Conservation (phyloP, 2,113 vertebrate genomes). For the Genyomyrus donnyi region DNA sequence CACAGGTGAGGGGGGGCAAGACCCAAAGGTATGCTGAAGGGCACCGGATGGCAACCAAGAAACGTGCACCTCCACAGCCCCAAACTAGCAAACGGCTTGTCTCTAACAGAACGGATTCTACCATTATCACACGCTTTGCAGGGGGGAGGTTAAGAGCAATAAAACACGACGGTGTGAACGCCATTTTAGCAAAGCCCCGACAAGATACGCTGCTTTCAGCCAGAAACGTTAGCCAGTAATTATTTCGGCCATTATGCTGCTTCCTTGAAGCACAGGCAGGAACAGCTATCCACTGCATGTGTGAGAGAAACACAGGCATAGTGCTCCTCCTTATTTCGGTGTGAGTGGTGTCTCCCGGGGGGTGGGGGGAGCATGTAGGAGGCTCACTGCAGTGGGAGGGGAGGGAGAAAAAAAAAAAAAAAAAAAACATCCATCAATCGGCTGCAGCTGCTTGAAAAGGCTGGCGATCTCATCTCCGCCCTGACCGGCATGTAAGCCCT, state of each 20-base stretch:
- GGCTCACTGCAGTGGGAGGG: background rate
- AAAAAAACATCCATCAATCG: background rate
- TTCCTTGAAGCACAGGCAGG: background rate
- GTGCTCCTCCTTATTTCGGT: background rate
- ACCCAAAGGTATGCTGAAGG: background rate
- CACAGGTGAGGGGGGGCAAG: background rate
- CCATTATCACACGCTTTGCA: background rate
- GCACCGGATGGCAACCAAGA: background rate
- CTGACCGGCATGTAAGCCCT: background rate
- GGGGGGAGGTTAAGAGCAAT: background rate
- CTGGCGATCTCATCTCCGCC: background rate
- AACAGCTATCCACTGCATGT: background rate
- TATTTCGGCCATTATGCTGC: background rate
- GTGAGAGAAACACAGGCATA: background rate
- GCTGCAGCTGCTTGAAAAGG: background rate
- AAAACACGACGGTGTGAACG: background rate
- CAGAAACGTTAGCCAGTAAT: background rate
- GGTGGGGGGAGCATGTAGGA: background rate
- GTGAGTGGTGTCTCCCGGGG: background rate
- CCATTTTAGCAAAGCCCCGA: background rate
- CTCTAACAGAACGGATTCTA: background rate
- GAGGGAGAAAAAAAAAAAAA: background rate
- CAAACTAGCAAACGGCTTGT: background rate
- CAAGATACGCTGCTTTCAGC: background rate
- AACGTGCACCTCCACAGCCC: background rate